Conservation (phyloP, 2,113 vertebrate species). For the Picathartes gymnocephalus region DNA sequence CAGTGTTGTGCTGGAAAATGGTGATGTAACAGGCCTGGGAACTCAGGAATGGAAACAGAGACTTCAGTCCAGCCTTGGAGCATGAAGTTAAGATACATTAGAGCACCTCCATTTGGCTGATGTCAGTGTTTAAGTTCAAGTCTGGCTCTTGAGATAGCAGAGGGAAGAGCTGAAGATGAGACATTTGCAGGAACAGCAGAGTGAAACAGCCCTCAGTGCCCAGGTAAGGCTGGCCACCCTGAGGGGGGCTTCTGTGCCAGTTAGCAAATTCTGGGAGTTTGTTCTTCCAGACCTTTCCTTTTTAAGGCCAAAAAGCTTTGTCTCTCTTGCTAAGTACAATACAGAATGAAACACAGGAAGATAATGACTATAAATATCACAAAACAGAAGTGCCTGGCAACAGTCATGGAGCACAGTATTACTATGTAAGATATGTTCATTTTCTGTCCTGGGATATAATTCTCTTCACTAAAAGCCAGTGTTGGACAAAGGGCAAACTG, state of each 20-base stretch:
- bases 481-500: not conserved
- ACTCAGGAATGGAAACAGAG: fast-evolving
- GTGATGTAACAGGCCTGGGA: not conserved
- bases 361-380: not conserved
- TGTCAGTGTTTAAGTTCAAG: fast-evolving
- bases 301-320: not conserved
- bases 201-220: not conserved
- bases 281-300: not conserved
- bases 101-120: not conserved
- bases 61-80: not conserved
- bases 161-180: not conserved
- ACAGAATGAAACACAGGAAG: not conserved
- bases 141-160: not conserved
- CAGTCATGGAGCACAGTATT: not conserved
- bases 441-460: not conserved
- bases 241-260: not conserved
- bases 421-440: not conserved
- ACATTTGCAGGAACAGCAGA: not conserved
- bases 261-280: not conserved
- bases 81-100: not conserved
- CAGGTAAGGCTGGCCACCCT: not conserved
- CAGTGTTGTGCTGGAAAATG: not conserved
- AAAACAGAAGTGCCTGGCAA: not conserved
- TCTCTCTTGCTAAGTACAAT: not conserved
- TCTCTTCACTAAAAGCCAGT: not conserved